phyloP scores from a whole-genome alignment of 2,888 invertebrate genomes.

The Protodeltote pygarga region DNA sequence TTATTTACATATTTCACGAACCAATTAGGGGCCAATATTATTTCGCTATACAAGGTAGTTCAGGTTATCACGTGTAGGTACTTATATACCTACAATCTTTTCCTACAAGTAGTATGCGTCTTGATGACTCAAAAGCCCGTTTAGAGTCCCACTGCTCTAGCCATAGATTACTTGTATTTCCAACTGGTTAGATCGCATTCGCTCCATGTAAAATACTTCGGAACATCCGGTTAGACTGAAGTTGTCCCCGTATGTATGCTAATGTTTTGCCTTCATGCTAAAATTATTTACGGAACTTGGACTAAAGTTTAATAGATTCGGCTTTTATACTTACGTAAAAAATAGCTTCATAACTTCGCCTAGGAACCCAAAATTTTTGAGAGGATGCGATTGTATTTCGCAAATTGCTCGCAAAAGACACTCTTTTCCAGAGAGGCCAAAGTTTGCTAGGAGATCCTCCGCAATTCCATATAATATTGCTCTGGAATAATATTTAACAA shows the following conservation, averaged over 20 bases:
- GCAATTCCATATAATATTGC: conserved; percentile 92
- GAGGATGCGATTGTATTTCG: conserved; percentile 93
- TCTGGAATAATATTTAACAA: conserved; percentile 68
- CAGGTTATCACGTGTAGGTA: background rate
- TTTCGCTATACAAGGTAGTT: too few relatives aligned
- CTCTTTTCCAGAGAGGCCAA: conserved; percentile 93
- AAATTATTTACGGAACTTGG: too few relatives aligned
- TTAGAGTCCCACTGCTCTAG: conserved; percentile 1
- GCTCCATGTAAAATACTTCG: conserved; percentile 12
- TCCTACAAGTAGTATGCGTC: background rate
- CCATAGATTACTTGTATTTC: conserved; percentile 4
- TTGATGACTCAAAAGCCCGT: conserved; percentile 1
- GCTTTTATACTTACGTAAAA: conserved; percentile 90
- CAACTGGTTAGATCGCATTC: conserved; percentile 4
- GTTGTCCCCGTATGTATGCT: too few relatives aligned
- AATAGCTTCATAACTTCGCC: conserved; percentile 94
- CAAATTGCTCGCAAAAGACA: conserved; percentile 94
- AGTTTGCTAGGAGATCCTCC: conserved; percentile 93
- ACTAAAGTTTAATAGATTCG: too few relatives aligned
- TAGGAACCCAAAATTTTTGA: conserved; percentile 92
- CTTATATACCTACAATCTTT: background rate
- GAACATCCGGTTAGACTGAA: conserved; percentile 22
- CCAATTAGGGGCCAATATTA: too few relatives aligned
- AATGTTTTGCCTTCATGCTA: too few relatives aligned
- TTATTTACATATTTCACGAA: too few relatives aligned